phyloP scores from a whole-genome alignment of 2,113 vertebrate genomes.

The Madoqua kirkii region DNA sequence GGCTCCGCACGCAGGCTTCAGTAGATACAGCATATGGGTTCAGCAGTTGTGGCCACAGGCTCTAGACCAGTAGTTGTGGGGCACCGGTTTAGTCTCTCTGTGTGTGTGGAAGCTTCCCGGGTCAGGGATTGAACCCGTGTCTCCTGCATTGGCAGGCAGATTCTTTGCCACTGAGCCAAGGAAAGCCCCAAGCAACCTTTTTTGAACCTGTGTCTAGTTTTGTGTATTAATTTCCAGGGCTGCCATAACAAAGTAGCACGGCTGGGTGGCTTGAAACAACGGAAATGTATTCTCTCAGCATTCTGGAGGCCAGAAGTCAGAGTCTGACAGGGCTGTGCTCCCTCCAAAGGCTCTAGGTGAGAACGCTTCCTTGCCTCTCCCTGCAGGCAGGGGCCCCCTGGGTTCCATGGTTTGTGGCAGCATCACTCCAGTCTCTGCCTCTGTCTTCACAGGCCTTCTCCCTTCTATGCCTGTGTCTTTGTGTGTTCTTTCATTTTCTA shows the following conservation, averaged over 20 bases:
- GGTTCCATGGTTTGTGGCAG: background rate
- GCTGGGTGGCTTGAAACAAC: background rate
- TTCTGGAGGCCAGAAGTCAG: background rate
- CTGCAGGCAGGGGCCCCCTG: background rate
- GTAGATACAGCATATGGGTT: background rate
- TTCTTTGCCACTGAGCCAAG: background rate
- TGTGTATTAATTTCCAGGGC: background rate
- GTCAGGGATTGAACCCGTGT: background rate
- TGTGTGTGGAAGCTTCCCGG: rapidly evolving
- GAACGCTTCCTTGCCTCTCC: background rate
- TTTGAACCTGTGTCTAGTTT: background rate
- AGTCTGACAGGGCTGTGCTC: no score
- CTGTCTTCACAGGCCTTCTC: background rate
- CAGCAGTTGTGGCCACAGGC: background rate
- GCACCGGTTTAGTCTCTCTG: background rate
- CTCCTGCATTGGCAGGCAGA: background rate
- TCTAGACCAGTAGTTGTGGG: background rate
- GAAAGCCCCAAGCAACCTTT: background rate
- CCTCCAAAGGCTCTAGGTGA: background rate
- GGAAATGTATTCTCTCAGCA: background rate
- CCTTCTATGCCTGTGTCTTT: background rate
- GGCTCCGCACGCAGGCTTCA: rapidly evolving
- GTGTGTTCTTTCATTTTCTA: background rate
- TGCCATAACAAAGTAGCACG: background rate
- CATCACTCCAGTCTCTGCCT: background rate